phyloP scores from a whole-genome alignment of 1,140 invertebrate species.

The Dendrolimus punctatus region DNA sequence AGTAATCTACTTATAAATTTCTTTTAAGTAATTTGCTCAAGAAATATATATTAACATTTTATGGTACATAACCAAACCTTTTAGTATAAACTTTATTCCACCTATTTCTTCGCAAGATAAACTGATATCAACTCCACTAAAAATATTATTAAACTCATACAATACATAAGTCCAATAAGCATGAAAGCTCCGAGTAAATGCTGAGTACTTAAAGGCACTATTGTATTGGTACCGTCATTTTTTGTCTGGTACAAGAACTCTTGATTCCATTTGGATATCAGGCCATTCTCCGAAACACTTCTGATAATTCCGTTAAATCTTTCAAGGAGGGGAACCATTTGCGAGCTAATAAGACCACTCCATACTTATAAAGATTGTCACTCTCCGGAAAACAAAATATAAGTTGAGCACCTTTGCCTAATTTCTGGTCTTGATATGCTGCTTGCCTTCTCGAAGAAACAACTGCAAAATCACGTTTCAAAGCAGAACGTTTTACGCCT shows the following conservation, averaged over 20 bases:
- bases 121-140: constrained; percentile 36
- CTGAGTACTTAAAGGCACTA: constrained; percentile 50
- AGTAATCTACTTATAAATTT: too few relatives aligned
- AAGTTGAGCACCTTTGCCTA: constrained; percentile 49
- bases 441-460: constrained; percentile 62
- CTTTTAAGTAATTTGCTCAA: too few relatives aligned
- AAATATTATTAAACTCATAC: constrained; percentile 37
- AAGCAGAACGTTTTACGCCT: constrained; percentile 49
- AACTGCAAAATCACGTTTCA: constrained; percentile 55
- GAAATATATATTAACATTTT: too few relatives aligned
- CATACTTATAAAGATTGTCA: constrained; percentile 65
- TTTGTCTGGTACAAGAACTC: constrained; percentile 53
- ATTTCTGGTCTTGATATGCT: constrained; percentile 53
- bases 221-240: constrained; percentile 32
- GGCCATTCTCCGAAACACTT: constrained; percentile 62
- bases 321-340: constrained; percentile 62
- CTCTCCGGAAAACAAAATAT: constrained; percentile 63
- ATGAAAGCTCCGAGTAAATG: constrained; percentile 66
- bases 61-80: neutral
- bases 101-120: constrained; percentile 6
- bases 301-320: constrained; percentile 63
- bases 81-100: neutral
- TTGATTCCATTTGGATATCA: constrained; percentile 67
- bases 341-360: constrained; percentile 52
- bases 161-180: constrained; percentile 52